Conservation (phyloP, 2,888 invertebrate species). For the Agrochola circellaris region DNA sequence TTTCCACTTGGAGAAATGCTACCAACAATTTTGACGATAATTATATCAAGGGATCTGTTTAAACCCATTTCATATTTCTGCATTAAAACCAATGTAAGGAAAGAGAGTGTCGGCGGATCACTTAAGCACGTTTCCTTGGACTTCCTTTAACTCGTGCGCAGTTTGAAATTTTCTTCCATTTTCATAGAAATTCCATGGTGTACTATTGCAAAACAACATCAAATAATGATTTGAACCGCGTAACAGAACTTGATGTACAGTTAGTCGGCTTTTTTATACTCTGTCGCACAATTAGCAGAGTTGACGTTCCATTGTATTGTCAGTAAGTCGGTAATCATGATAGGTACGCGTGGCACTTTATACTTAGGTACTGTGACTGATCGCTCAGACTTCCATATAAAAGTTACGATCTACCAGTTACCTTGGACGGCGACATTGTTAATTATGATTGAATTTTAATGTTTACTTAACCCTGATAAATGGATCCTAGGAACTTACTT, state of each 20-base stretch:
- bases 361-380: conserved; percentile 23
- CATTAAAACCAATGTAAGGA: neutral
- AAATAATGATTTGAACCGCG: conserved; percentile 47
- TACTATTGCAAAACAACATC: conserved; percentile 36
- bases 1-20: neutral
- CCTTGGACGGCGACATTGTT: conserved; percentile 61
- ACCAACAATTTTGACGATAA: neutral
- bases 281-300: conserved; percentile 59
- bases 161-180: neutral
- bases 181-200: conserved; percentile 11
- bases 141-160: neutral
- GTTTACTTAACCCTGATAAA: conserved; percentile 23
- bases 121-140: no score
- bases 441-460: conserved; percentile 63
- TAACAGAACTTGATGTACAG: conserved; percentile 68
- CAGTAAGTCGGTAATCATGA: conserved; percentile 47
- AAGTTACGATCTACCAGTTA: conserved; percentile 56
- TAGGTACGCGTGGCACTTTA: conserved; percentile 57
- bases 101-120: neutral
- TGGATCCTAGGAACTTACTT: neutral
- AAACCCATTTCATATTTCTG: neutral
- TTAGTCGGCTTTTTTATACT: conserved; percentile 61
- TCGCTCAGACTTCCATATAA: conserved; percentile 59
- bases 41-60: neutral
- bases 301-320: conserved; percentile 64